A percentile compares a stretch with the other conserved stretches of the same genome.
phyloP scores from a whole-genome alignment of 2,888 invertebrate species.

The Sphinx pinastri region DNA sequence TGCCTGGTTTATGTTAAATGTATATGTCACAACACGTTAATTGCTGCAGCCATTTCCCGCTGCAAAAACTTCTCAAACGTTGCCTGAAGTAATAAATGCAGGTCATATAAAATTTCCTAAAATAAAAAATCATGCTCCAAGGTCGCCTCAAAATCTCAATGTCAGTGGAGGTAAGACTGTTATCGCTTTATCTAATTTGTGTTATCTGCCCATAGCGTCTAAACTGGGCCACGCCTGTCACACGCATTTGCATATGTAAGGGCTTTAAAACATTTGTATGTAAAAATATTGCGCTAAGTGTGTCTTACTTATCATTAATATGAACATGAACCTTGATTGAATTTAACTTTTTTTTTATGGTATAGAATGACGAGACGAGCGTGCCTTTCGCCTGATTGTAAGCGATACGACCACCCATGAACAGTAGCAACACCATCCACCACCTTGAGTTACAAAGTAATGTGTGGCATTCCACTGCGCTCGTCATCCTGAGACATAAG shows the following conservation, averaged over 20 bases:
- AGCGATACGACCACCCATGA: no score
- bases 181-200: slow-evolving; percentile 72
- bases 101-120: slow-evolving; percentile 26
- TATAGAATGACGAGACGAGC: no score
- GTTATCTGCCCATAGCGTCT: slow-evolving; percentile 59
- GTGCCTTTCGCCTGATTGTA: no score
- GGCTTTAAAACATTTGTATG: slow-evolving; percentile 33
- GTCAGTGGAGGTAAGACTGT: slow-evolving; percentile 69
- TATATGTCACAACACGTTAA: slow-evolving; percentile 6
- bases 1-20: background rate
- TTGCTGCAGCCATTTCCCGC: background rate
- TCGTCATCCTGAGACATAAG: no score
- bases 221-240: slow-evolving; percentile 68
- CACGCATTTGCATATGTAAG: slow-evolving; percentile 48
- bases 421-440: no score
- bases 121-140: slow-evolving; percentile 45
- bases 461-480: no score
- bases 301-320: background rate
- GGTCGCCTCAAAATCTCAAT: slow-evolving; percentile 63
- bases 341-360: no score
- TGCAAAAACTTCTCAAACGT: background rate
- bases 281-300: slow-evolving; percentile 19
- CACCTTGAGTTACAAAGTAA: no score
- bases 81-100: background rate
- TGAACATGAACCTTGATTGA: background rate